Conservation (phyloP, 1,140 invertebrate genomes). For the Nasonia longicornis region DNA sequence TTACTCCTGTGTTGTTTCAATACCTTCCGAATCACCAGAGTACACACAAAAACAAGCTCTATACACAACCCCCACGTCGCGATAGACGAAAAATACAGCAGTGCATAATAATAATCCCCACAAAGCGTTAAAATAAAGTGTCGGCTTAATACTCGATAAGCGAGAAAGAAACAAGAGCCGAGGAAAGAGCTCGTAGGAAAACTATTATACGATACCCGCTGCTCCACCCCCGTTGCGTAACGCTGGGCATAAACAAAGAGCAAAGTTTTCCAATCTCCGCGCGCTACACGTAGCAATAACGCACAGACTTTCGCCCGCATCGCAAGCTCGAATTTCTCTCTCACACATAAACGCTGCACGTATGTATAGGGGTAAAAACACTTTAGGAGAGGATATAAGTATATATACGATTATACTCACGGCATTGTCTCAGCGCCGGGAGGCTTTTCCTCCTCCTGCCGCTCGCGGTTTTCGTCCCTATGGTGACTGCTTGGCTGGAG, state of each 20-base stretch:
- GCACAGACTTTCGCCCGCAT: neutral
- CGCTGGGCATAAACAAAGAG: neutral
- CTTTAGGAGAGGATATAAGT: neutral
- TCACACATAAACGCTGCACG: neutral
- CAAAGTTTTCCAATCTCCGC: neutral
- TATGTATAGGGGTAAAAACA: no score
- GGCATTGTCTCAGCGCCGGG: constrained; percentile 61
- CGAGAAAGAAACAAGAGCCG: neutral
- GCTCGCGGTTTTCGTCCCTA: constrained; percentile 63
- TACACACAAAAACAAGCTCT: no score
- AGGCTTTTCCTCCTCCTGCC: constrained; percentile 65
- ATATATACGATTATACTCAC: constrained; percentile 54
- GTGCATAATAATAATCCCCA: neutral
- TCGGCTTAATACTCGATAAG: neutral
- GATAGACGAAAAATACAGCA: neutral
- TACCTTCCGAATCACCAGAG: no score
- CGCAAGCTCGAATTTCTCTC: neutral
- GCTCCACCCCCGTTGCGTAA: neutral
- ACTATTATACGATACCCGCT: neutral
- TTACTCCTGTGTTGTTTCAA: no score
- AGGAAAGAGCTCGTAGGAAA: neutral
- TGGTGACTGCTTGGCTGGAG: constrained; percentile 52
- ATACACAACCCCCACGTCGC: neutral
- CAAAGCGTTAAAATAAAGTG: neutral
- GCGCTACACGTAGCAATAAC: neutral